Evolutionary conservation across 2,888 invertebrate genomes (phyloP), one percentile per base, ranked within the genome.

Genomic region (Ectemnius lituratus): DNA sequence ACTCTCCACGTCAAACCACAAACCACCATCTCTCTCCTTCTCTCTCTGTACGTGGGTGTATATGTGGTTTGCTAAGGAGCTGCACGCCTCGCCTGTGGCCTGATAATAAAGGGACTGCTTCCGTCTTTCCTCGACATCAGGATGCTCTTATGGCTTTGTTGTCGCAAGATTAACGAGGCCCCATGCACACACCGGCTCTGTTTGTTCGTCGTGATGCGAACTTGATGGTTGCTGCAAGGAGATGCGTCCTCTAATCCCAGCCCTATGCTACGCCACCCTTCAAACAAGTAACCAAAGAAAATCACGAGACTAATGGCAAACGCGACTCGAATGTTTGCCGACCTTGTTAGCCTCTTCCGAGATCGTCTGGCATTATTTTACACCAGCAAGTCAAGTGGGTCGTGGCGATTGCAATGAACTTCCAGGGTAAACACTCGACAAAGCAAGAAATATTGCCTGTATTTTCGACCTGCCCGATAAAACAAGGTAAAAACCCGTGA

Each of bases 111-210:
- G 62, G 63, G 61, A 70, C 46, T 60, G 68, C 62, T 76, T 66
- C 68, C 67, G 75, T 59, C 62, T 13, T 16, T 58, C 67, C 60
- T 69, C 74, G 69, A 73, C 75, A 62, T 75, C 65, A 57, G 73
- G 70, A 73, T 78, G 72, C 72, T 76, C 70, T 70, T 71, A 76
- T 62, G 76, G 77, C 81, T 81, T 85, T 85, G 85, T 85, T 82
- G 65, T 64, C 70, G 74, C 56, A 79, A 86, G 86, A 85, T 85
- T 86, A 86, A 86, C 86, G 85, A 86, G 82, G 76, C 80, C 78
- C 78, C 76, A 76, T 68, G 65, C 70, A 76, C 73, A 16, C 71
- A 78, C 70, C 76, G 68, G 8, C 37, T 37, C 76, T 77, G 79
- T 79, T 83, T 80, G 81, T 73, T 67, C 73, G 67, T 57, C 52